Percentiles rank a stretch among this genome's conserved stretches.
phyloP scores from a whole-genome alignment of 1,140 invertebrate species.

The Drosophila sulfurigaster region DNA sequence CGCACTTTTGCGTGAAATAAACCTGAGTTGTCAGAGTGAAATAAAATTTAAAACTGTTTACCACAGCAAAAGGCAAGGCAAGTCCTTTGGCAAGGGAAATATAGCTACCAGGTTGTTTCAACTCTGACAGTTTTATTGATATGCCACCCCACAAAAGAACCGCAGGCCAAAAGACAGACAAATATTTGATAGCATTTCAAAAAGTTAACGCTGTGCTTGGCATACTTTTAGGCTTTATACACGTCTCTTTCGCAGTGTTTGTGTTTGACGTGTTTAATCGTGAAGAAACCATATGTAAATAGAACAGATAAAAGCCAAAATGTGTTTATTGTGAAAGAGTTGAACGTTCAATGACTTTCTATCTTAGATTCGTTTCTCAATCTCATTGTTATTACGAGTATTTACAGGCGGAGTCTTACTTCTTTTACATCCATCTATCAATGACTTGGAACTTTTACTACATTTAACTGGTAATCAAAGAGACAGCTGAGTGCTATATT shows the following conservation, averaged over 20 bases:
- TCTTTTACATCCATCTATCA: background rate
- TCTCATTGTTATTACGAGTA: background rate
- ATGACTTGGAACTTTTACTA: background rate
- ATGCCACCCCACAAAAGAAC: constrained; percentile 25
- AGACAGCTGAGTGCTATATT: constrained; percentile 12
- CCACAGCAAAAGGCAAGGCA: constrained; percentile 32
- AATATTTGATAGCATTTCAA: constrained; percentile 59
- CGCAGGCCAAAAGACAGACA: constrained; percentile 10
- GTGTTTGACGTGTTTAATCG: constrained; percentile 72
- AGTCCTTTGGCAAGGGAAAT: background rate
- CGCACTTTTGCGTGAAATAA: constrained; percentile 13
- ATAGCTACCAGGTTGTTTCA: constrained; percentile 28
- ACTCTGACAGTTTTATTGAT: constrained; percentile 55
- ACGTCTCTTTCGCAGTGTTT: constrained; percentile 26
- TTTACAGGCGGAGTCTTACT: background rate
- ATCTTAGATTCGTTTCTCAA: background rate
- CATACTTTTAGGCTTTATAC: constrained; percentile 35
- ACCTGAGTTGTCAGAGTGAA: constrained; percentile 23
- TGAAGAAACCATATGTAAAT: constrained; percentile 65
- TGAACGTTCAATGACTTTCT: background rate
- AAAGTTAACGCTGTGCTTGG: constrained; percentile 48
- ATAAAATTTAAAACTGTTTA: constrained; percentile 34
- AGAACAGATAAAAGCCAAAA: constrained; percentile 43
- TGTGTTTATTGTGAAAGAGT: constrained; percentile 12
- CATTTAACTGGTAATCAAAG: constrained; percentile 12